Evolutionary conservation across 1,140 invertebrate species (phyloP), one percentile per base, ranked within the genome.

Genomic region (Batillaria attramentaria): DNA sequence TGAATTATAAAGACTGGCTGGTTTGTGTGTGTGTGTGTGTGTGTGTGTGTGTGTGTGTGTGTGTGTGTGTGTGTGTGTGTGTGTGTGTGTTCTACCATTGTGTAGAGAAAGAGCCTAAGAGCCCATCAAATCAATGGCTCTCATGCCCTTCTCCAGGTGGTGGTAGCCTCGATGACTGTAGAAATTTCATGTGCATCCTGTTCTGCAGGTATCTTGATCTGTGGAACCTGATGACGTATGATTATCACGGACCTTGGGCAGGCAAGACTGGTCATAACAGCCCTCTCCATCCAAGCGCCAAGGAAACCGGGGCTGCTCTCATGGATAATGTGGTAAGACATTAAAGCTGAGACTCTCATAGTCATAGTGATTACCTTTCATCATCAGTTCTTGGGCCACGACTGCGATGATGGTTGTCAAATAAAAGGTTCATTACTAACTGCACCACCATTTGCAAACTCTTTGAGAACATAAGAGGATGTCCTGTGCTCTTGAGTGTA

Each of bases 201-300:
- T 20, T 74, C 35, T 60, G 37, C 81, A 79, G 78, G 18, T 77
- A 77, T 54, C 46, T 79, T 24, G 57, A 82, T 35, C 76, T 54
- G 50, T 79, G 68, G 57, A 75, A 72, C 50, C 60, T 76, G 43
- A 75, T 69, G 72, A 33, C 43, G 73, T 82, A 74, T 60, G 72
- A 77, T 69, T 77, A 73, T 37, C 68, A 82, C 42, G 73, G 78
- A n/a, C 13, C 66, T n/a, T 82, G 73, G 96, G 96, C 98, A 88
- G 95, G 95, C 41, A 95, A 96, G 89, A 97, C 97, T 16, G 90
- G 89, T 1, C 89, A 90, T 80, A 84, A 91, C 62, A 79, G 87
- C n/a, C 88, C 90, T 1, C 83, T 92, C 16, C 42, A 74, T 72
- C 57, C 78, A n/a, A 62, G 28, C 13, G 37, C 46, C 28, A 60